Percentiles rank a stretch among this genome's conserved stretches.
These are phyloP conservation scores for Lutraria lutraria DNA, from an alignment of 2,888 invertebrate genomes.

Conservation along the genomic window DNA sequence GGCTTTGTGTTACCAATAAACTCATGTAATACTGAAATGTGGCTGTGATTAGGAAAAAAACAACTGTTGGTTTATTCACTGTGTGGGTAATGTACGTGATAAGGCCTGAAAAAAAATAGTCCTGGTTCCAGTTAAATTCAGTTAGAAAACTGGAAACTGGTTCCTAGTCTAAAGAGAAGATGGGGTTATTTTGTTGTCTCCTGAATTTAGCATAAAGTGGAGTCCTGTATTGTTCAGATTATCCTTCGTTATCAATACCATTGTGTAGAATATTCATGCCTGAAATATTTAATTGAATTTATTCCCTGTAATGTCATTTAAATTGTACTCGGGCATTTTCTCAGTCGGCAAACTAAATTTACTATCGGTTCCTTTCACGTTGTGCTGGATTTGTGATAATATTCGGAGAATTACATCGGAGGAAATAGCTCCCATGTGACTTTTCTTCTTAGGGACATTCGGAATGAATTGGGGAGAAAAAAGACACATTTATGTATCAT, in stretches of 20 bases:
- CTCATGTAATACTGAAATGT: background rate
- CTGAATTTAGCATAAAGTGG: no score
- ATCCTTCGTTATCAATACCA: no score
- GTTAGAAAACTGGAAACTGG: no score
- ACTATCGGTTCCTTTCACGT: background rate
- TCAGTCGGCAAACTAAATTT: constrained; percentile 11
- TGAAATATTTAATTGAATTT: constrained; percentile 5
- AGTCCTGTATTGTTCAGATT: no score
- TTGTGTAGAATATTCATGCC: background rate
- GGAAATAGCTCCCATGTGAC: background rate
- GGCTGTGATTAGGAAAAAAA: background rate
- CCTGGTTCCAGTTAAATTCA: no score
- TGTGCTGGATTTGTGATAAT: background rate
- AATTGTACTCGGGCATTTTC: constrained; percentile 12
- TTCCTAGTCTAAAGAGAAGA: no score
- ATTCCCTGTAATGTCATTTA: constrained; percentile 13
- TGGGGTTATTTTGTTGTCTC: no score
- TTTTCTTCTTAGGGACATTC: background rate
- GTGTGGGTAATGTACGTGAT: no score
- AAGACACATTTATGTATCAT: constrained; percentile 1
- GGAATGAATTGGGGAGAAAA: background rate
- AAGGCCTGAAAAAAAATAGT: no score
- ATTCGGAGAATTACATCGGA: background rate
- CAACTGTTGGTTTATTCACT: no score
- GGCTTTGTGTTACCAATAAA: constrained; percentile 9